phyloP scores from a whole-genome alignment of 2,113 vertebrate species.

The Geococcyx californianus region DNA sequence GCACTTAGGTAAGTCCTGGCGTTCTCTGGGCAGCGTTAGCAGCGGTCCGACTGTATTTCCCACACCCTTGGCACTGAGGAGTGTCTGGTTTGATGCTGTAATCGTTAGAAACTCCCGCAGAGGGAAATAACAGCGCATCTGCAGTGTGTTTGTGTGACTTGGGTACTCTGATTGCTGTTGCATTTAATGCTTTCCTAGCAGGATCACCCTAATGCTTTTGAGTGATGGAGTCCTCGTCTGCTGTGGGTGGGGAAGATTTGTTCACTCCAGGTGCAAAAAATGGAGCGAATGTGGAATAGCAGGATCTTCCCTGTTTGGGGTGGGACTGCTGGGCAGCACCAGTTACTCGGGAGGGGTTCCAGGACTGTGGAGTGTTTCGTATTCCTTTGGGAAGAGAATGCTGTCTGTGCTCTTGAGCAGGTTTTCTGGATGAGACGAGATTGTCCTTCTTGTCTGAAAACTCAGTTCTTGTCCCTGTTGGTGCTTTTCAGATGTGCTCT shows the following conservation, averaged over 20 bases:
- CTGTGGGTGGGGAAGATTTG: not conserved
- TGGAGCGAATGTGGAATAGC: not conserved
- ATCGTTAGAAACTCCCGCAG: not conserved
- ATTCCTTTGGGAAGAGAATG: not conserved
- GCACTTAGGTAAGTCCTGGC: slow-evolving; percentile 85
- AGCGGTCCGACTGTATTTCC: not conserved
- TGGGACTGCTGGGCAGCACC: not conserved
- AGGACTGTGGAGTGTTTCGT: not conserved
- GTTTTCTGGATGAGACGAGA: not conserved
- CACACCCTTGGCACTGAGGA: fast-evolving
- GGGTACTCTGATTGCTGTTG: not conserved
- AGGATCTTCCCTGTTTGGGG: not conserved
- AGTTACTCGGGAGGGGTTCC: not conserved
- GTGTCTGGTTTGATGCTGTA: not conserved
- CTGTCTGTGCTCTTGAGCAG: not conserved
- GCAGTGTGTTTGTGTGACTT: not conserved
- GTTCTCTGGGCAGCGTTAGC: not conserved
- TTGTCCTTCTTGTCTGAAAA: not conserved
- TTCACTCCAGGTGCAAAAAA: not conserved
- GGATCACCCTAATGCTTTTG: not conserved
- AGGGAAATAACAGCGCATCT: not conserved
- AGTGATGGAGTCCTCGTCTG: not conserved
- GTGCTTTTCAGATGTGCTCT: not conserved
- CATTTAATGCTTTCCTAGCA: not conserved
- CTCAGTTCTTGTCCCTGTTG: not conserved